phyloP scores from a whole-genome alignment of 2,888 invertebrate genomes.

The Pyrrhosoma nymphula region DNA sequence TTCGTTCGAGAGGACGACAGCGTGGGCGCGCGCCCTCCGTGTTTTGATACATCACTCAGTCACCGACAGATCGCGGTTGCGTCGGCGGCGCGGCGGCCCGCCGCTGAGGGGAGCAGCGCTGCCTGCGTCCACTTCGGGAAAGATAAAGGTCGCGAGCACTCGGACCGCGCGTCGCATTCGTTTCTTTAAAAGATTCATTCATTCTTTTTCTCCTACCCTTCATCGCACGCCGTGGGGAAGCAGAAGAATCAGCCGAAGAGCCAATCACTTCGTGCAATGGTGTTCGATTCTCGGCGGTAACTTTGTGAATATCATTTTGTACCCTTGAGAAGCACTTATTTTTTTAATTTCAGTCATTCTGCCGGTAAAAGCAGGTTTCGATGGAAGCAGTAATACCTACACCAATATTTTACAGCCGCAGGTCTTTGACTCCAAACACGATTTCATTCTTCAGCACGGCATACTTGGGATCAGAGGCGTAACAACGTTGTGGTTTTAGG shows the following conservation, averaged over 20 bases:
- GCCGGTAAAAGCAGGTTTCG: too few relatives aligned
- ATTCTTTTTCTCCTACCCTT: not conserved
- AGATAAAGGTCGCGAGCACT: not conserved
- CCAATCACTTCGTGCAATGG: not conserved
- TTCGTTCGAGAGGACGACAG: not conserved
- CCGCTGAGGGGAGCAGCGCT: not conserved
- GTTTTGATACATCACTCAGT: slow-evolving; percentile 36
- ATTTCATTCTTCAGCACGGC: too few relatives aligned
- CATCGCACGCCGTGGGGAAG: not conserved
- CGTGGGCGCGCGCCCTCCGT: not conserved
- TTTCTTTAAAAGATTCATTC: too few relatives aligned
- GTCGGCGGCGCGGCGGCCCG: not conserved
- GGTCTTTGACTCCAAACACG: too few relatives aligned
- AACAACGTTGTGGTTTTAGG: too few relatives aligned
- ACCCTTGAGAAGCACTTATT: too few relatives aligned
- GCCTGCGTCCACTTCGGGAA: not conserved
- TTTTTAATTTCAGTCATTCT: too few relatives aligned
- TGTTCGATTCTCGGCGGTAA: too few relatives aligned
- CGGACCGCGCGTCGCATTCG: not conserved
- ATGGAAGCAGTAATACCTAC: too few relatives aligned
- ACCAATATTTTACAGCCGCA: too few relatives aligned
- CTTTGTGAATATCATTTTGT: too few relatives aligned
- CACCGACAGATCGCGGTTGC: slow-evolving; percentile 56
- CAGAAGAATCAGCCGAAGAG: not conserved
- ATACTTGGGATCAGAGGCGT: too few relatives aligned